A percentile compares a stretch with the other conserved stretches of the same genome.
Evolutionary conservation across 1,140 invertebrate species (phyloP).

Genomic region (Halyomorpha halys): DNA sequence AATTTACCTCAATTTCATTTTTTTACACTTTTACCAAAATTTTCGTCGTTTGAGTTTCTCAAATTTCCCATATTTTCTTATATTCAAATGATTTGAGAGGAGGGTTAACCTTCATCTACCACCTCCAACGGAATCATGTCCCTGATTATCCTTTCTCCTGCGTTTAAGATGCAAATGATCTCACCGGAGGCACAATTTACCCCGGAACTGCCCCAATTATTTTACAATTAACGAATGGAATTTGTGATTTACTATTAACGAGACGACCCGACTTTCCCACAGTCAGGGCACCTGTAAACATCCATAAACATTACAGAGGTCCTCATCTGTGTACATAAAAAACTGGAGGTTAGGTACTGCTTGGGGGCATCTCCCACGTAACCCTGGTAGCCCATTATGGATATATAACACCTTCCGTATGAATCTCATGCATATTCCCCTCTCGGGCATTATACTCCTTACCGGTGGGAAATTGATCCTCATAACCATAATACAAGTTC

Average conservation of each 20-base stretch:
- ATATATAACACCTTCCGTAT: constrained; percentile 9
- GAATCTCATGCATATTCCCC: constrained; percentile 7
- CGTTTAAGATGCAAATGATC: background rate
- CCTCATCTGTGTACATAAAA: background rate
- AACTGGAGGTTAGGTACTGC: background rate
- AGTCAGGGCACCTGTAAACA: constrained; percentile 12
- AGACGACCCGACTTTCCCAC: background rate
- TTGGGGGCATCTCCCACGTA: constrained; percentile 1
- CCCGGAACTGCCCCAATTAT: constrained; percentile 4
- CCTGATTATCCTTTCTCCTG: no score
- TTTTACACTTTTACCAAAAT: no score
- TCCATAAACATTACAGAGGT: constrained; percentile 9
- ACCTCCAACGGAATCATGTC: no score
- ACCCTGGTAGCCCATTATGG: constrained; percentile 12
- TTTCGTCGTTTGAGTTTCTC: no score
- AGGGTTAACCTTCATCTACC: no score
- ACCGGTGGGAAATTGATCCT: background rate
- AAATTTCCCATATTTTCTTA: no score
- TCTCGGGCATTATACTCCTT: background rate
- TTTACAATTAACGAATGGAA: constrained; percentile 11
- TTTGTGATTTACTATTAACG: constrained; percentile 15
- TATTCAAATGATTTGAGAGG: no score
- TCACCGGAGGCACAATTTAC: background rate
- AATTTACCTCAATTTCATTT: no score
- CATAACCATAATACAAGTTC: constrained; percentile 6